Base-by-base conservation (phyloP, 2,113 vertebrate genomes). In the Mola mola region DNA sequence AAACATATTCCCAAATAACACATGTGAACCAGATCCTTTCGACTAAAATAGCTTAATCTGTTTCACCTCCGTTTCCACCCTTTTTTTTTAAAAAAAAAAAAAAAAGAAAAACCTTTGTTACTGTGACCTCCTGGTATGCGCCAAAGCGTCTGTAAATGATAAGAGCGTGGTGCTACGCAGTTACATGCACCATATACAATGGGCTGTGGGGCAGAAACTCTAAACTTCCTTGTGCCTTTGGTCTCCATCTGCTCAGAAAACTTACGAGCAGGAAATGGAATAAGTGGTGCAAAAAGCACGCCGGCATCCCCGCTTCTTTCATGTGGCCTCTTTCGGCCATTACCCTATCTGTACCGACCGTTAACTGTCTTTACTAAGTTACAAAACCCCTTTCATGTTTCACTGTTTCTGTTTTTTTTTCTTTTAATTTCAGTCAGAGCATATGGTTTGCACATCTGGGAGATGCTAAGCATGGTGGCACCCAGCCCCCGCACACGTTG, bases 281-380 rank as follows among this genome's bases (percentile, higher is more conserved):
- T 79, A 78, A 87, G 80, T 73, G 72, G 69, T 56, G 82, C 85
- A 87, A 85, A 89, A 92, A 92, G 91, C 89, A 88, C 70, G 82
- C 90, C 90, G 92, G 94, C 94, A 94, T 95, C 92, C 90, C 89
- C 72, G 81, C 81, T 62, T 86, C 92, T 81, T 96, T 96, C 93
- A 97, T 97, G 96, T 96, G 96, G 95, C 93, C 94, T 90, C 91
- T 94, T 91, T 93, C 93, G 94, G 94, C 92, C 92, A 90, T 91
- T 93, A 93, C 91, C 93, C 92, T 94, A 89, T 92, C 84, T 83
- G 86, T 87, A 87, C 66, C 28, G 58, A 79, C 87, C 85, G 86
- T 82, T 82, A 83, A 86, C 87, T 87, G 84, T 85, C 86, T 94
- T 94, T 93, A 93, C 94, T 95, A 94, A 95, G 94, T 92, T 92